These are phyloP conservation scores for Endomychus coccineus DNA, from an alignment of 2,888 invertebrate genomes.

Conservation along the genomic window DNA sequence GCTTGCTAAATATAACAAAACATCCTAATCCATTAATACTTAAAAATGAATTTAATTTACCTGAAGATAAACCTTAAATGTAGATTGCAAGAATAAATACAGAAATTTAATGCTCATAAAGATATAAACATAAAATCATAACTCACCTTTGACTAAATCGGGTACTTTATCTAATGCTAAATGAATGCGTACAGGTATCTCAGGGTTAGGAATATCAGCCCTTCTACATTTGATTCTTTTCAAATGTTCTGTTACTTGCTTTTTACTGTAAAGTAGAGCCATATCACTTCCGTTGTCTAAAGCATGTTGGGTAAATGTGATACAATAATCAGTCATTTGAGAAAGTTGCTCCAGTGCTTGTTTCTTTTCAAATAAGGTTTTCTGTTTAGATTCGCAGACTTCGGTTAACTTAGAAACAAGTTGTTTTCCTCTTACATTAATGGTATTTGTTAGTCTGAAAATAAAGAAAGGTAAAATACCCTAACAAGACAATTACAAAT, in stretches of 20 bases:
- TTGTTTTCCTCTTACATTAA: constrained; percentile 76
- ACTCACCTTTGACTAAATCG: constrained; percentile 66
- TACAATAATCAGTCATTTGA: constrained; percentile 81
- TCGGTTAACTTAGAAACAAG: constrained; percentile 73
- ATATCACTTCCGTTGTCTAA: constrained; percentile 75
- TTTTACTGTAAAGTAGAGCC: constrained; percentile 76
- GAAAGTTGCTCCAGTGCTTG: constrained; percentile 74
- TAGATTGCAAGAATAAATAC: constrained; percentile 11
- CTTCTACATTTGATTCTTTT: constrained; percentile 75
- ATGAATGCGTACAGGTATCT: constrained; percentile 78
- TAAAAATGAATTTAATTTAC: constrained; percentile 24
- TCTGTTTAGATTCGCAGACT: constrained; percentile 67
- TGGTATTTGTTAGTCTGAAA: constrained; percentile 67
- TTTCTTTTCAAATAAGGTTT: constrained; percentile 77
- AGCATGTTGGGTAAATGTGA: constrained; percentile 73
- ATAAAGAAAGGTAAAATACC: too few species aligned
- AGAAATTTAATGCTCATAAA: neutral
- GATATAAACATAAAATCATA: constrained; percentile 7
- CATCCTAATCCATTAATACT: too few species aligned
- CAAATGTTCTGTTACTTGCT: constrained; percentile 64
- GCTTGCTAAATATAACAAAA: too few species aligned
- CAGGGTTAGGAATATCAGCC: constrained; percentile 84
- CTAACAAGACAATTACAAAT: too few species aligned
- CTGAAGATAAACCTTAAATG: constrained; percentile 35
- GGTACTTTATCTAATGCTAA: constrained; percentile 73